Evolutionary conservation across 2,888 invertebrate species (phyloP), one percentile per base, ranked within the genome.

Genomic region (Camponotus fellah): DNA sequence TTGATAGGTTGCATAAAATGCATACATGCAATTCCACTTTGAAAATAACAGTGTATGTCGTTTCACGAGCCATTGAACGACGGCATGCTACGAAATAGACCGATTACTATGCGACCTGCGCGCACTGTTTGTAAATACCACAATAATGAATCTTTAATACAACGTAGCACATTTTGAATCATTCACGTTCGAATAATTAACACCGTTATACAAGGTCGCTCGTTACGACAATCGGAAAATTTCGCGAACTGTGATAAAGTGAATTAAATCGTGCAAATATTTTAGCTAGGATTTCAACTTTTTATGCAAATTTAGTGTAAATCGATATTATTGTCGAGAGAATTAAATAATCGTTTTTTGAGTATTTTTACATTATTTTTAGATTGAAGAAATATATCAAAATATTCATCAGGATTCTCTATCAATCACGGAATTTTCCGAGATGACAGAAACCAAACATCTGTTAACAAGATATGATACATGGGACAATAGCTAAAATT

Each of bases 1-100:
- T 56, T 14, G 40, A n/a, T 8, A n/a, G 32, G 32, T 83, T 81
- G 65, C 32, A 69, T 46, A 74, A 74, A 68, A 58, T 58, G 43
- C 66, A 17, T 56, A 56, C 66, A 17, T 8, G 60, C 21, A 72
- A 84, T 72, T 77, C 64, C 40, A 75, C 82, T 82, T 86, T 17
- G 32, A 62, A 21, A 72, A 58, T 62, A 53, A 49, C 56, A 8
- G 10, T 14, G 71, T 14, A 14, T 32, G 3, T 68, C n/a, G 40
- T 21, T 68, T 79, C 17, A 43, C 69, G 34, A 21, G 1, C 62
- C 74, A 71, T 62, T 81, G 74, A 56, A 32, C 74, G 66, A 37
- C 34, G 26, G 40, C 17, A 26, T 3, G 37, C n/a, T 74, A 43
- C 68, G 14, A 82, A 82, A 87, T 62, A 21, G 37, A 56, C 26